Evolutionary conservation across 1,140 invertebrate species (phyloP).

Genomic region (Aphaenogaster floridana): DNA sequence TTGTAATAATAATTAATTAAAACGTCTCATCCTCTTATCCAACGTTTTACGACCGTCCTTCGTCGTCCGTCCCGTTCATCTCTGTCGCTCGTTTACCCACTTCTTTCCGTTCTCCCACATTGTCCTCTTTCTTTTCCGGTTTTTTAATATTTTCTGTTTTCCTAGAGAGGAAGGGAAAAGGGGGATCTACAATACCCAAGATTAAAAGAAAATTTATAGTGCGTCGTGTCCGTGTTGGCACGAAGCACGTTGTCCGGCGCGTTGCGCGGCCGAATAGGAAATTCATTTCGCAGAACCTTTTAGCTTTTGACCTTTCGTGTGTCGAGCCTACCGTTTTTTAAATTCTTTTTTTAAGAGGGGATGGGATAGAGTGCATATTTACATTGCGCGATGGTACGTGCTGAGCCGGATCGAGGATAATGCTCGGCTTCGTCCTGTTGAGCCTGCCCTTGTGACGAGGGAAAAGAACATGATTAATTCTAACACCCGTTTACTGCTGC

Average conservation of each 20-base stretch:
- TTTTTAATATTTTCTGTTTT: conserved; percentile 79
- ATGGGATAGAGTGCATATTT: conserved; percentile 33
- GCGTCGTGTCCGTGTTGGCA: conserved; percentile 64
- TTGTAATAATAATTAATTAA: conserved; percentile 76
- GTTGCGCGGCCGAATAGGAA: conserved; percentile 71
- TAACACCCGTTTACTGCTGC: conserved; percentile 14
- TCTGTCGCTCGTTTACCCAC: conserved; percentile 26
- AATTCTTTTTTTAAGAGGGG: conserved; percentile 4
- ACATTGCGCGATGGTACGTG: conserved; percentile 50
- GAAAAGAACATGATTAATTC: conserved; percentile 32
- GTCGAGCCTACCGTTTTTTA: conserved; percentile 44
- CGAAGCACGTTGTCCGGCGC: conserved; percentile 42
- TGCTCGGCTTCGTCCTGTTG: conserved; percentile 54
- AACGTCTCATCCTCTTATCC: conserved; percentile 63
- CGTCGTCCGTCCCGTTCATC: conserved; percentile 2
- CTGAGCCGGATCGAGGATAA: conserved; percentile 48
- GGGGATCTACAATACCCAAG: conserved; percentile 74
- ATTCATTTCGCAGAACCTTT: conserved; percentile 80
- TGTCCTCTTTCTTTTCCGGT: conserved; percentile 25
- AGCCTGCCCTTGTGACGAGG: conserved; percentile 32
- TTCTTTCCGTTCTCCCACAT: conserved; percentile 22
- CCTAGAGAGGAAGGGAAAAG: conserved; percentile 9
- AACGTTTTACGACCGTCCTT: conserved; percentile 53
- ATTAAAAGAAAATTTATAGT: conserved; percentile 84
- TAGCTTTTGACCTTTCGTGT: conserved; percentile 75